Conservation (phyloP, 2,888 invertebrate species). For the Clepsis dumicolana region DNA sequence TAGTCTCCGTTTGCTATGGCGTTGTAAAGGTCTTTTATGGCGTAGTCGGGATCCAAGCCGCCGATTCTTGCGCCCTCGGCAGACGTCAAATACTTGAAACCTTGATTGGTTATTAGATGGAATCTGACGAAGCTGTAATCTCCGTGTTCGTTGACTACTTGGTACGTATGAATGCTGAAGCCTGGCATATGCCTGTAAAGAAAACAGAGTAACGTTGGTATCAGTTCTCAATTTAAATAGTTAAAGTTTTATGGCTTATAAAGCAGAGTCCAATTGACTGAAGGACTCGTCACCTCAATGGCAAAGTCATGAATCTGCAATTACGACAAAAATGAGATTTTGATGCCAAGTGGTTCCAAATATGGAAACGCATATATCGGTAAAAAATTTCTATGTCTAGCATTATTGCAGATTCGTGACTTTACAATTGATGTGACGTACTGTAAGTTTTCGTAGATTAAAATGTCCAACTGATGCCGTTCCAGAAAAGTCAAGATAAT, state of each 20-base stretch:
- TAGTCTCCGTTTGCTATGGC: no score
- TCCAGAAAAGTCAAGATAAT: no score
- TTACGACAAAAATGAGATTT: no score
- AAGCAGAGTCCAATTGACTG: not conserved
- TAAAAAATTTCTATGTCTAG: no score
- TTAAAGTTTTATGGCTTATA: not conserved
- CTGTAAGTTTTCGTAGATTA: no score
- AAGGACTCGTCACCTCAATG: no score
- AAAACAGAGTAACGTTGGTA: not conserved
- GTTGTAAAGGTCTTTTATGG: constrained; percentile 93
- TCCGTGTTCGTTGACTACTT: constrained; percentile 91
- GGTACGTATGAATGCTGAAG: constrained; percentile 96
- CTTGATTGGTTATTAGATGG: constrained; percentile 95
- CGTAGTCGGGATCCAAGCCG: constrained; percentile 93
- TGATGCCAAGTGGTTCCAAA: no score
- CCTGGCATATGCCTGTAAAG: constrained; percentile 93
- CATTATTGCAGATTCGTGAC: no score
- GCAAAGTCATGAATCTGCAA: no score
- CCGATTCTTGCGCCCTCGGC: constrained; percentile 88
- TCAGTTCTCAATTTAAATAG: not conserved
- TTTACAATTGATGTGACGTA: no score
- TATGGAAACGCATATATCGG: no score
- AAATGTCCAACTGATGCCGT: no score
- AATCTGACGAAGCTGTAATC: constrained; percentile 93
- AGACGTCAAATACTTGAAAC: constrained; percentile 90